A percentile compares a stretch with the other conserved stretches of the same genome.
These are phyloP conservation scores for silkworm (Bombyx mori) DNA, from an alignment of 1,140 invertebrate genomes.

Conservation along the genomic window ASM3026992v2 NC_085128.1:10028001-10028500, in stretches of 20 bases:
- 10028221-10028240: background rate
- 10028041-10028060: too few relatives aligned
- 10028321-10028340: conserved; percentile 92
- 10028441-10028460: conserved; percentile 3
- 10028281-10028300: conserved; percentile 98
- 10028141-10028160: too few relatives aligned
- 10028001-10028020: too few relatives aligned
- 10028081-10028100: background rate
- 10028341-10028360: conserved; percentile 89
- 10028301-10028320: conserved; percentile 86
- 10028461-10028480: background rate
- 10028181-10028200: too few relatives aligned
- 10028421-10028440: conserved; percentile 82
- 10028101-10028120: too few relatives aligned
- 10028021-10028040: too few relatives aligned
- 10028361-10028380: conserved; percentile 90
- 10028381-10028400: conserved; percentile 93
- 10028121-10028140: too few relatives aligned
- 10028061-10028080: too few relatives aligned
- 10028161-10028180: too few relatives aligned
- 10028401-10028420: conserved; percentile 88
- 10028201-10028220: background rate
- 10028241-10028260: background rate
- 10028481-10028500: background rate
- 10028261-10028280: conserved; percentile 96